These are phyloP conservation scores for Poecilobothrus nobilitatus DNA, from an alignment of 2,888 invertebrate species.

Conservation along the genomic window DNA sequence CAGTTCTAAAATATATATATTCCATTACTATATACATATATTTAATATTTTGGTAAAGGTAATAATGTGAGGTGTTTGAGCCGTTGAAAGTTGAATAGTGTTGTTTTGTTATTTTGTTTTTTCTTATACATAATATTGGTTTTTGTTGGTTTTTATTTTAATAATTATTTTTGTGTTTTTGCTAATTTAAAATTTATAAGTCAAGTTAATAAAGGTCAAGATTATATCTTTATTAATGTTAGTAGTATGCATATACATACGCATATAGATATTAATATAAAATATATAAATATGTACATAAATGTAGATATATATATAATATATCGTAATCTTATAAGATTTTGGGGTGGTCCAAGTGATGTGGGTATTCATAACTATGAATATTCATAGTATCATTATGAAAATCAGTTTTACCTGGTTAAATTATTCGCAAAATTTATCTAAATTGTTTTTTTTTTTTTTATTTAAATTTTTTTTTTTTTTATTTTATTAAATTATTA, in stretches of 20 bases:
- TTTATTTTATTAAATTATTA: neutral
- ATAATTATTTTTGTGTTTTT: neutral
- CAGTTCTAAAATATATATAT: too few relatives aligned
- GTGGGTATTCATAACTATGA: neutral
- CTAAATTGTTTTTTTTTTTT: neutral
- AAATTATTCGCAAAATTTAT: conserved; percentile 2
- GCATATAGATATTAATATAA: neutral
- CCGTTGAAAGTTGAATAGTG: neutral
- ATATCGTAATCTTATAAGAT: neutral
- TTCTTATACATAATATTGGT: too few relatives aligned
- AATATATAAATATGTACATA: neutral
- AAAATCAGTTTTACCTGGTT: neutral
- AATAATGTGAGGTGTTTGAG: neutral
- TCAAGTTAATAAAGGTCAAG: conserved; percentile 1
- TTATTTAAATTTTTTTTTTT: neutral
- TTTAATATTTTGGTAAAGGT: neutral
- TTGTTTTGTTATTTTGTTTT: too few relatives aligned
- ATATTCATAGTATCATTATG: neutral
- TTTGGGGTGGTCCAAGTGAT: conserved; percentile 1
- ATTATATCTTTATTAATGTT: neutral
- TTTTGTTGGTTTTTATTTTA: neutral
- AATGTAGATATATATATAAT: neutral
- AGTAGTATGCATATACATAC: neutral
- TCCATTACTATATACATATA: too few relatives aligned
- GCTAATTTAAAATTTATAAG: conserved; percentile 6